Evolutionary conservation across 2,888 invertebrate genomes (phyloP), one percentile per base, ranked within the genome.

Genomic region (Tetragonisca angustula): DNA sequence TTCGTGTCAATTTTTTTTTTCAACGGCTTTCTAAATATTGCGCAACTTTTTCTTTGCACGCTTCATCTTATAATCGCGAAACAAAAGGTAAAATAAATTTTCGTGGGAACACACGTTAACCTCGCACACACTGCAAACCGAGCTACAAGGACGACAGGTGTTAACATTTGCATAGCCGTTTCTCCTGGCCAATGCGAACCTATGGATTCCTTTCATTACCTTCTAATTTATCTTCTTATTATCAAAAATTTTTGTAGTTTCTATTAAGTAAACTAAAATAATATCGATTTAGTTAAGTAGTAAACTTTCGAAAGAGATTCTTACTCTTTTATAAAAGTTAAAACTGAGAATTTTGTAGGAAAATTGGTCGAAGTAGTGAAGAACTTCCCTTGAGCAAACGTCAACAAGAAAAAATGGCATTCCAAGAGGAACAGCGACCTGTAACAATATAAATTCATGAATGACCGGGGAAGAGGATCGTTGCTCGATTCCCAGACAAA

Each of bases 81-180:
- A 50, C 21, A n/a, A 69, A 64, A 50, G n/a, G n/a, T n/a, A 49
- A 56, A 32, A 61, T n/a, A 65, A 36, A 56, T 43, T 64, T 74
- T 64, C 4, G 6, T 50, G 9, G 2, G 11, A 49, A 54, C 50
- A 56, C 59, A 4, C 19, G 52, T 50, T 62, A n/a, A 72, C 27
- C 65, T 65, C 36, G 36, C 67, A 56, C 52, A 73, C 17, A 19
- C 50, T 76, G 69, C 68, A 64, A 36, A 4, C 27, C 9, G 6
- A 69, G 59, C 24, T 59, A 43, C 76, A 76, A 83, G 73, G 76
- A 64, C 76, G 54, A 54, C 79, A 50, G 21, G 65, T 73, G 59
- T 54, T 76, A 27, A 56, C 32, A 82, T 75, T 75, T 81, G 17
- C 81, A 72, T 75, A 72, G n/a, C 43, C 49, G 68, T 72, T 72